These are phyloP conservation scores for Gandaritis pyraliata DNA, from an alignment of 2,888 invertebrate species.

Conservation along the genomic window DNA sequence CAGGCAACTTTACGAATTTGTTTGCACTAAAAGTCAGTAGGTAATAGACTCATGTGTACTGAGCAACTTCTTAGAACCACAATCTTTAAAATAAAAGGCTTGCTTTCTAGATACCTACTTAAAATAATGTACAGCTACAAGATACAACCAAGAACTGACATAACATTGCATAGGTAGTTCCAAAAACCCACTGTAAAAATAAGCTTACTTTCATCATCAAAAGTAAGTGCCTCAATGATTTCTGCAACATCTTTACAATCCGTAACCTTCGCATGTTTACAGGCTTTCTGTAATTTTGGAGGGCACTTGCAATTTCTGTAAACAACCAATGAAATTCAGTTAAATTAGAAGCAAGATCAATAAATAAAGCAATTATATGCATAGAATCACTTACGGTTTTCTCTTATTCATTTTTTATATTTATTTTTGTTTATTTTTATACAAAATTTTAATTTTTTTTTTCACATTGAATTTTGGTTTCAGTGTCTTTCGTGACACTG, in stretches of 20 bases:
- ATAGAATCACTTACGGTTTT: slow-evolving; percentile 50
- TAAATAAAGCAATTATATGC: not conserved
- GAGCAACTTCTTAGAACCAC: no score
- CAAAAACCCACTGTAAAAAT: not conserved
- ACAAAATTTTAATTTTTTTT: slow-evolving; percentile 16
- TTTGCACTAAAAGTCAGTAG: no score
- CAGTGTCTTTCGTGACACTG: slow-evolving; percentile 8
- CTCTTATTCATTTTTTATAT: slow-evolving; percentile 53
- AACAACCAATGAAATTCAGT: slow-evolving; percentile 33
- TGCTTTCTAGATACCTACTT: no score
- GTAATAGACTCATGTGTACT: no score
- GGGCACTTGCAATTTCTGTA: slow-evolving; percentile 63
- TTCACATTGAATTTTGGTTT: slow-evolving; percentile 41
- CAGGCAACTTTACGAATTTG: no score
- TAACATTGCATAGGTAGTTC: no score
- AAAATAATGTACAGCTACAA: no score
- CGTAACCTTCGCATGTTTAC: slow-evolving; percentile 50
- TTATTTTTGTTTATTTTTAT: slow-evolving; percentile 15
- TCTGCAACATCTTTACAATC: slow-evolving; percentile 67
- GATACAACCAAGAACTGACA: not conserved
- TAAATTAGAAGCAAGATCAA: slow-evolving; percentile 26
- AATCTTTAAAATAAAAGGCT: not conserved
- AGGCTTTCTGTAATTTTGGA: slow-evolving; percentile 47
- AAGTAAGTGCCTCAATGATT: slow-evolving; percentile 66
- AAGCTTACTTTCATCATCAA: slow-evolving; percentile 57